Base-by-base conservation (phyloP, 2,888 invertebrate genomes). In the Galerucella calmariensis region DNA sequence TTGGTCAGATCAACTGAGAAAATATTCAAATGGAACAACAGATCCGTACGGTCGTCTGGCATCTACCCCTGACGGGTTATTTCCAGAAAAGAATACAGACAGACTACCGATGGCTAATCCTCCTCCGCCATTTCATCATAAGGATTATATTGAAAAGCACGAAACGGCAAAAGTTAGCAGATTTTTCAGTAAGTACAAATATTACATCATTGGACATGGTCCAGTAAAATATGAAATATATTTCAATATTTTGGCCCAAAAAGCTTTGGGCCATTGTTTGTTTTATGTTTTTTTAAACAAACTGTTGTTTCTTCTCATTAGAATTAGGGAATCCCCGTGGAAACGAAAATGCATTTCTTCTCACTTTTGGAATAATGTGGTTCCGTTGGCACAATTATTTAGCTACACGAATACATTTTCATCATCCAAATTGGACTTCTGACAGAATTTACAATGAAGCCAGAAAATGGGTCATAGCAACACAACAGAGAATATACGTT, bases 81-180 rank as follows among this genome's bases (percentile, higher is more conserved):
- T 90, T 82, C 91, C 91, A 1, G 89, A 86, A 59, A 82, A 86
- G 53, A 91, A 92, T 81, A 86, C 83, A 0, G 84, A 88, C 44
- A 83, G 89, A 61, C 84, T 91, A 46, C 91, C 91, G 2, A 87
- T 90, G 86, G 89, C 89, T 8, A 91, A 91, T 84, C 90, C 90
- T 24, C 91, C 91, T 9, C 89, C 90, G 3, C 90, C 91, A 1
- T 84, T 88, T 67, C 84, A 88, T 77, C 90, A 91, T 80, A 72
- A 82, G 0, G 71, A 80, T 11, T 89, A 85, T 78, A 83, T 85
- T 12, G 72, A 83, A 27, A 76, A 79, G 2, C 88, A 89, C 78
- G 83, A 87, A 80, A 88, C 89, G 0, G 86, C 86, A 6, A 84
- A 84, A 41, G 90, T 90, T 6, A 83, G 86, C 0, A 84, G 90